Base-by-base conservation (phyloP, 2,797 vertebrate genomes). In the Falco peregrinus region DNA sequence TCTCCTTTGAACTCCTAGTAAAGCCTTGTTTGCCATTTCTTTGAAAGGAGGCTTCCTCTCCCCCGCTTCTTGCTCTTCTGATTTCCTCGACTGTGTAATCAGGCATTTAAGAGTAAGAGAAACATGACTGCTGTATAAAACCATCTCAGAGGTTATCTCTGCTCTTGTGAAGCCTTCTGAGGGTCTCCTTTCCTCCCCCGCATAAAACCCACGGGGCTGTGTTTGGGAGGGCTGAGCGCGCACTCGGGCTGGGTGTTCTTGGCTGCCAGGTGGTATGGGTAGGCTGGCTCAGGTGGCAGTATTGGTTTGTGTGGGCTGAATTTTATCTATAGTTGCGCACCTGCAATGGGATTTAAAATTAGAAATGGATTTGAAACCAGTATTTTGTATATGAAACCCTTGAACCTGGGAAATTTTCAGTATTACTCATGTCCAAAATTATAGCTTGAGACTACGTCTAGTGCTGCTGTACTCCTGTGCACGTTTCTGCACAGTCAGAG, bases 151-250 rank as follows among this genome's bases (percentile, higher is more conserved):
- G 56, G 33, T n/a, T 71, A 0, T 22, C 13, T 91, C 41, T 59
- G 35, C 35, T 85, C 21, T 71, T 9, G 3, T 11, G 29, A 76
- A 84, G 21, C 21, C 17, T 54, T 56, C 33, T 24, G 37, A 80
- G 16, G 8, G 24, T 82, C 47, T 79, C 25, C 28, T 57, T 78
- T 77, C 28, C 43, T 67, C 4, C 5, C 53, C 39, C 48, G 16
- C 0, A 0, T 35, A 37, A 28, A 33, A 18, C 21, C 24, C 6
- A 2, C 0, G 4, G 63, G 26, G 47, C 47, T 45, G 37, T 2
- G 2, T 67, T 61, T 78, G 61, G 39, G 50, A 86, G 37, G 41
- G 73, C 70, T 69, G 61, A n/a, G 19, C 5, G n/a, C 39, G 25
- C 19, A 4, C 26, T 47, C 37, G 71, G 51, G n/a, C 57, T 61